Evolutionary conservation across 2,888 invertebrate species (phyloP).

Genomic region (Aporophyla lueneburgensis): DNA sequence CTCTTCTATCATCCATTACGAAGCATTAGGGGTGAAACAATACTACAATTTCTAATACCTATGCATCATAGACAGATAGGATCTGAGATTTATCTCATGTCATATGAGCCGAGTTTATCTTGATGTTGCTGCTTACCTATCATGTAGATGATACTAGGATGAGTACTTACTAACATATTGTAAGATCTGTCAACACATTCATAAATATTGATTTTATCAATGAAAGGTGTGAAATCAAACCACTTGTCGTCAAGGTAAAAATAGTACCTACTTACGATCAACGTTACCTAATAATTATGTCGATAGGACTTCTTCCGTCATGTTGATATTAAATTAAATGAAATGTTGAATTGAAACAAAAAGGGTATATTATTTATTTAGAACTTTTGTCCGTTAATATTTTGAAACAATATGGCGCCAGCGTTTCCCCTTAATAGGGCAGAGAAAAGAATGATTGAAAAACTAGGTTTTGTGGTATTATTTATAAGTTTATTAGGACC

Average conservation of each 20-base stretch:
- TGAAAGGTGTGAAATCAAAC: slow-evolving; percentile 9
- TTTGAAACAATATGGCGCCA: too few relatives aligned
- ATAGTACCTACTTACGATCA: too few relatives aligned
- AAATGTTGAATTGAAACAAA: too few relatives aligned
- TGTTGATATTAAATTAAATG: too few relatives aligned
- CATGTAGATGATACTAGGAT: not conserved
- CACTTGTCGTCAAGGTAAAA: slow-evolving; percentile 32
- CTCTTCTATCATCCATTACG: too few relatives aligned
- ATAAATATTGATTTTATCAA: slow-evolving; percentile 26
- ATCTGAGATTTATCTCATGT: slow-evolving; percentile 12
- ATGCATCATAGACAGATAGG: not conserved
- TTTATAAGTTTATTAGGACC: too few relatives aligned
- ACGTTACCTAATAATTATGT: not conserved
- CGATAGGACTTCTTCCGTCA: not conserved
- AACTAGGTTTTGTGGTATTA: too few relatives aligned
- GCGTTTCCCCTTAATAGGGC: too few relatives aligned
- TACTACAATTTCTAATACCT: not conserved
- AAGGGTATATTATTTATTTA: too few relatives aligned
- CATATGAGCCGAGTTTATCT: slow-evolving; percentile 5
- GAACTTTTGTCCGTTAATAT: too few relatives aligned
- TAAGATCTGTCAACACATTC: not conserved
- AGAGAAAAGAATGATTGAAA: too few relatives aligned
- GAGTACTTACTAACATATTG: not conserved
- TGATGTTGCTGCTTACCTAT: not conserved
- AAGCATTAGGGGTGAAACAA: too few relatives aligned